These are phyloP conservation scores for Ryuthela nishihirai DNA, from an alignment of 2,888 invertebrate species.

Conservation along the genomic window DNA sequence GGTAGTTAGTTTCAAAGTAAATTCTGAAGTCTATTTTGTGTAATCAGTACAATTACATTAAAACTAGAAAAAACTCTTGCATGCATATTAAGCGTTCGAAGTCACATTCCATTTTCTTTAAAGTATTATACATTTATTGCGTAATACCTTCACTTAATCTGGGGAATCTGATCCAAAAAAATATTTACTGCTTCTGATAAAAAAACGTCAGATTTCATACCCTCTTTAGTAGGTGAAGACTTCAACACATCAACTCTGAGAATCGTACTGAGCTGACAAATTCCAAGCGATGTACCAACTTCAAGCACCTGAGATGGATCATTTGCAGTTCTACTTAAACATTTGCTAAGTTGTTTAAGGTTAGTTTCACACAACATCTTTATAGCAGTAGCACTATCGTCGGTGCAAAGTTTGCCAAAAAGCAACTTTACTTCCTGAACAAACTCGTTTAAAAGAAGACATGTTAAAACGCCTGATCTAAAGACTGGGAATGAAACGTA, in stretches of 20 bases:
- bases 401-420: slow-evolving; percentile 20
- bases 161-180: slow-evolving; percentile 29
- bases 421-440: slow-evolving; percentile 24
- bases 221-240: slow-evolving; percentile 14
- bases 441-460: slow-evolving; percentile 34
- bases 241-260: slow-evolving; percentile 8
- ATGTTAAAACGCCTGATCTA: slow-evolving; percentile 32
- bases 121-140: too few relatives aligned
- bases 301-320: neutral
- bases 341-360: slow-evolving; percentile 24
- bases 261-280: slow-evolving; percentile 14
- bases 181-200: slow-evolving; percentile 31
- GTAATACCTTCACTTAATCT: slow-evolving; percentile 14
- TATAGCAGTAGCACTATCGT: slow-evolving; percentile 24
- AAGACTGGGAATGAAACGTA: slow-evolving; percentile 39
- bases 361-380: slow-evolving; percentile 22
- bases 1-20: too few relatives aligned
- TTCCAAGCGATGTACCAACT: slow-evolving; percentile 3
- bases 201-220: slow-evolving; percentile 22
- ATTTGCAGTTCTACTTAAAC: slow-evolving; percentile 3
- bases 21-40: too few relatives aligned
- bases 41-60: too few relatives aligned
- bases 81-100: too few relatives aligned
- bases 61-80: too few relatives aligned
- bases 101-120: too few relatives aligned